These are phyloP conservation scores for Numenius arquata DNA, from an alignment of 2,113 vertebrate genomes.

Conservation along the genomic window DNA sequence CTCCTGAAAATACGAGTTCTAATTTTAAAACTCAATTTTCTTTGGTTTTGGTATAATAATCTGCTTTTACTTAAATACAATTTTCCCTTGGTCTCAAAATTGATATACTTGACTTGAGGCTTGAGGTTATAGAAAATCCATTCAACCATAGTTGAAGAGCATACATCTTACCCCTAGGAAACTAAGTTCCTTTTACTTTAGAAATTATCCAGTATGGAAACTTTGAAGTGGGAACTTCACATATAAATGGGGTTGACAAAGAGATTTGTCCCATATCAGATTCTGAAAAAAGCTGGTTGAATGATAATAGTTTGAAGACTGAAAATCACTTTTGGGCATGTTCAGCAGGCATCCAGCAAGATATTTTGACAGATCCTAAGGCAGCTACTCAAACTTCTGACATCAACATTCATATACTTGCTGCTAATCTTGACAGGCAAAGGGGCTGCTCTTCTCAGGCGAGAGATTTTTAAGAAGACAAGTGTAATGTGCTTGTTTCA, in stretches of 20 bases:
- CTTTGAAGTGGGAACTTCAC: background rate
- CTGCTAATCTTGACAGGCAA: constrained; percentile 32
- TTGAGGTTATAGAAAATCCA: background rate
- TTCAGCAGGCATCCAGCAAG: constrained; percentile 15
- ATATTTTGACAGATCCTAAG: constrained; percentile 41
- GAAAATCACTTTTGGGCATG: constrained; percentile 5
- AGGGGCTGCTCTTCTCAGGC: background rate
- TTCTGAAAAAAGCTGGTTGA: background rate
- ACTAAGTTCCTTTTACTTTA: background rate
- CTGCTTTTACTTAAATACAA: background rate
- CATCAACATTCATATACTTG: background rate
- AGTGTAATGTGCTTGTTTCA: background rate
- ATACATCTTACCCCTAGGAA: background rate
- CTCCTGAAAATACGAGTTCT: background rate
- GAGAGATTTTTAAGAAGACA: constrained; percentile 6
- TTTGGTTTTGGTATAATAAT: background rate
- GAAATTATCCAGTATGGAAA: background rate
- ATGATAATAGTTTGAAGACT: constrained; percentile 9
- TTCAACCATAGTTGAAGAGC: background rate
- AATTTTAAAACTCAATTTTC: background rate
- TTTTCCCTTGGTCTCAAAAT: background rate
- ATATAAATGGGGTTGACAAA: background rate
- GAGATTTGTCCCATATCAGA: background rate
- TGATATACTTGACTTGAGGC: background rate
- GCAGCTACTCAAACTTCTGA: constrained; percentile 44